Conservation (phyloP, 2,888 invertebrate species). For the Portevinia maculata region DNA sequence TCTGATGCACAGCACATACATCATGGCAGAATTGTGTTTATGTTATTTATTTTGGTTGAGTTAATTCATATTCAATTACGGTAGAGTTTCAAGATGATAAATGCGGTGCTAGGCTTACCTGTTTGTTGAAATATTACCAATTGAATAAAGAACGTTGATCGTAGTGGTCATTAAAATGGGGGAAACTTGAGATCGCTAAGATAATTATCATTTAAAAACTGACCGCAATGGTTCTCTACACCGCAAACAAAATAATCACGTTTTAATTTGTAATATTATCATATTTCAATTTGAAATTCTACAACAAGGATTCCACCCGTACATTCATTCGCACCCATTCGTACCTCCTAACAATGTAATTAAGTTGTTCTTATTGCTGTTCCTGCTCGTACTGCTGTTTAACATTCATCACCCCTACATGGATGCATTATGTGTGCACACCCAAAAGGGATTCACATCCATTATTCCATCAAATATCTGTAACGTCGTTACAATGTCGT, state of each 20-base stretch:
- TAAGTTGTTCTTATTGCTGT: constrained; percentile 20
- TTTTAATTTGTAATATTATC: constrained; percentile 23
- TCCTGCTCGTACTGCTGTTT: too few species aligned
- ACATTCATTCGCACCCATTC: constrained; percentile 3
- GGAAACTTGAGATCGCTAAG: too few species aligned
- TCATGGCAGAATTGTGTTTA: too few species aligned
- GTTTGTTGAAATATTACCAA: too few species aligned
- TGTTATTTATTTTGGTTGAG: too few species aligned
- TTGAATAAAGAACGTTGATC: too few species aligned
- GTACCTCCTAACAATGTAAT: constrained; percentile 38
- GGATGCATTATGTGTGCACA: neutral
- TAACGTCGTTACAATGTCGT: constrained; percentile 30
- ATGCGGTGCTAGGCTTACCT: too few species aligned
- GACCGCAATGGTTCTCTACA: neutral
- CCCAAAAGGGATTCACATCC: constrained; percentile 35
- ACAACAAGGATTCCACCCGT: constrained; percentile 30
- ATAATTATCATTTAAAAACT: too few species aligned
- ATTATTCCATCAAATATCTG: constrained; percentile 47
- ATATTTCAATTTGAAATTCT: constrained; percentile 25
- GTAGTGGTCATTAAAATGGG: too few species aligned
- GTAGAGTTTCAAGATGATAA: too few species aligned
- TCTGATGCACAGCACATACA: too few species aligned
- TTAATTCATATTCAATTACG: too few species aligned
- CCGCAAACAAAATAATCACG: neutral
- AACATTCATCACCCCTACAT: neutral